A percentile compares a stretch with the other conserved stretches of the same genome.
Conservation (phyloP, 2,113 vertebrate genomes). For the Galbula dea region DNA sequence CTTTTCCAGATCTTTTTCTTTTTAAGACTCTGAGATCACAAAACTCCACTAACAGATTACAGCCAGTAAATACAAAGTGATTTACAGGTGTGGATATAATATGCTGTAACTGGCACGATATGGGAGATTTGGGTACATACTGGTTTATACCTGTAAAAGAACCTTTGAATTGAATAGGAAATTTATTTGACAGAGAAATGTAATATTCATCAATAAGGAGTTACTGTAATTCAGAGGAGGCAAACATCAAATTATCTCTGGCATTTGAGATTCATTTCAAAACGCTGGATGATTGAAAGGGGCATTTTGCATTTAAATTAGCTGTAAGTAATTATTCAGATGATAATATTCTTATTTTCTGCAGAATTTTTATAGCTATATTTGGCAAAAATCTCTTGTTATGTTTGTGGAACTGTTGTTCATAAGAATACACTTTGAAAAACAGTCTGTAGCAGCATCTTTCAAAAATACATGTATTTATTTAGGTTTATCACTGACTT, state of each 20-base stretch:
- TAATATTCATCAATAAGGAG: not conserved
- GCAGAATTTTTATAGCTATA: not conserved
- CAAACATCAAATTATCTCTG: not conserved
- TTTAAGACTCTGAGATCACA: not conserved
- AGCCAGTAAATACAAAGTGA: not conserved
- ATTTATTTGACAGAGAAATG: not conserved
- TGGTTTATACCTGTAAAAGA: not conserved
- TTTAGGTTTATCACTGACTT: not conserved
- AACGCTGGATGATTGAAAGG: not conserved
- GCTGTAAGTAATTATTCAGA: not conserved
- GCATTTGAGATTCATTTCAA: not conserved
- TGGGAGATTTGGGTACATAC: not conserved
- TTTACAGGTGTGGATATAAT: not conserved
- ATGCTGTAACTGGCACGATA: not conserved
- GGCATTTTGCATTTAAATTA: not conserved
- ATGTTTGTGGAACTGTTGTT: not conserved
- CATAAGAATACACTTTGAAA: not conserved
- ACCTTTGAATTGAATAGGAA: not conserved
- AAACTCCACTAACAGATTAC: not conserved
- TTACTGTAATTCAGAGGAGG: not conserved
- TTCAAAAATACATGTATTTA: not conserved
- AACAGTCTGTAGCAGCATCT: not conserved
- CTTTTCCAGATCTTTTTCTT: not conserved
- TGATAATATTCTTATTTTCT: not conserved
- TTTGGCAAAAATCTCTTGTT: not conserved